Conservation (phyloP, 2,113 vertebrate genomes). For the Gymnocephalus cernua region DNA sequence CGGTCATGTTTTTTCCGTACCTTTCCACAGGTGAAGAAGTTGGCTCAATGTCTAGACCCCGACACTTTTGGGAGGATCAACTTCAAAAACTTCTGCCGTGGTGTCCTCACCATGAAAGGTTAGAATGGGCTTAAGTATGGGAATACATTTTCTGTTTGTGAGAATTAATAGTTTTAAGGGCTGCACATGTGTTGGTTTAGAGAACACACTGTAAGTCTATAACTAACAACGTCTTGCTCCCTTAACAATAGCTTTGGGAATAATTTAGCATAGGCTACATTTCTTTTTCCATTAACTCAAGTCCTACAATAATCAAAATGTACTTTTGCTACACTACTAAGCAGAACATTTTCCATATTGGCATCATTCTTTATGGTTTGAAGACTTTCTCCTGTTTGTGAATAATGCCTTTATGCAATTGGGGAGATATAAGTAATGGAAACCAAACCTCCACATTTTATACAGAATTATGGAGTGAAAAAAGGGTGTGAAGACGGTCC, state of each 20-base stretch:
- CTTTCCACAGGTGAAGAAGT: conserved; percentile 86
- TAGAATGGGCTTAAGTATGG: conserved; percentile 4
- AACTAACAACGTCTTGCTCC: not conserved
- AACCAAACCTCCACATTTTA: not conserved
- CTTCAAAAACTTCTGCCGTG: conserved; percentile 93
- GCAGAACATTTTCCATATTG: not conserved
- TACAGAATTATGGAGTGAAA: not conserved
- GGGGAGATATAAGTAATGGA: no score
- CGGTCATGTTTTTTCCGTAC: not conserved
- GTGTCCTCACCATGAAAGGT: conserved; percentile 94
- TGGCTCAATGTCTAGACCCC: conserved; percentile 89
- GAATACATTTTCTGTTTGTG: not conserved
- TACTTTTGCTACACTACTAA: not conserved
- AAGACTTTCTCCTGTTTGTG: not conserved
- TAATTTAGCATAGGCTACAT: not conserved
- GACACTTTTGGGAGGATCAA: conserved; percentile 89
- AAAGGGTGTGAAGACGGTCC: not conserved
- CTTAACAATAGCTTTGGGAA: not conserved
- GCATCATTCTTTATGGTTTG: not conserved
- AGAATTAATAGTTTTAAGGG: not conserved
- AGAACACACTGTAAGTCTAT: not conserved
- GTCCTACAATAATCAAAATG: not conserved
- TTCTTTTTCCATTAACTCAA: not conserved
- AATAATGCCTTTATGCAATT: not conserved
- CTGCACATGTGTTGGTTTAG: not conserved